A percentile compares a stretch with the other conserved stretches of the same genome.
Conservation (phyloP, 2,113 vertebrate species). For the Eretmochelys imbricata region DNA sequence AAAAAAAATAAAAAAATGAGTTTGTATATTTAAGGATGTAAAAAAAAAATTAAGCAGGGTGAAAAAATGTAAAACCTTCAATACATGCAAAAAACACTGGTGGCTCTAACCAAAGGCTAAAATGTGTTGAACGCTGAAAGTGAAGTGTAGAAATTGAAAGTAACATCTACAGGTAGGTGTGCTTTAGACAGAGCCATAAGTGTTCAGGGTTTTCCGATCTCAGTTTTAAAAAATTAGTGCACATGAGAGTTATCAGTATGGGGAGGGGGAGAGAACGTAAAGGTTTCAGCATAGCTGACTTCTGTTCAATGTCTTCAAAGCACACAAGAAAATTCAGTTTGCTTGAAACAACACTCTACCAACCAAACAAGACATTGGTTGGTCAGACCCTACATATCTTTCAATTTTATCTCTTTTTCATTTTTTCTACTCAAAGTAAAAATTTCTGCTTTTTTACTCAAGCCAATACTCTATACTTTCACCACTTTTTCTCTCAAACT, state of each 20-base stretch:
- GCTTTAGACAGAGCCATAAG: neutral
- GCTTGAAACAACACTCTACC: neutral
- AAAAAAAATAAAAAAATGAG: neutral
- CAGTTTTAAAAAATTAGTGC: neutral
- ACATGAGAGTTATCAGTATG: neutral
- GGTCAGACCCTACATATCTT: neutral
- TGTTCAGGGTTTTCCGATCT: neutral
- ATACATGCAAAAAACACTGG: neutral
- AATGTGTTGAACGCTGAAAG: neutral
- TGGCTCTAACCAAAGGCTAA: neutral
- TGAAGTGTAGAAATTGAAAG: neutral
- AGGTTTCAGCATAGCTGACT: neutral
- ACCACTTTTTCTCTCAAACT: neutral
- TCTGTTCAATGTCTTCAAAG: constrained; percentile 19
- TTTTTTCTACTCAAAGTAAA: neutral
- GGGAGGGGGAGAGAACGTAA: neutral
- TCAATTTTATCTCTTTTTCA: neutral
- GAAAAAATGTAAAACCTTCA: rapidly evolving
- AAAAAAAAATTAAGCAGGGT: neutral
- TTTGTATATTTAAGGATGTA: neutral
- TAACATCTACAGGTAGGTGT: rapidly evolving
- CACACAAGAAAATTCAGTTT: neutral
- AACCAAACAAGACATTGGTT: rapidly evolving
- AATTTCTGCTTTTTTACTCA: neutral
- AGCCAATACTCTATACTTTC: neutral